These are phyloP conservation scores for Sinohyriopsis cumingii DNA, from an alignment of 2,888 invertebrate species.

Conservation along the genomic window DNA sequence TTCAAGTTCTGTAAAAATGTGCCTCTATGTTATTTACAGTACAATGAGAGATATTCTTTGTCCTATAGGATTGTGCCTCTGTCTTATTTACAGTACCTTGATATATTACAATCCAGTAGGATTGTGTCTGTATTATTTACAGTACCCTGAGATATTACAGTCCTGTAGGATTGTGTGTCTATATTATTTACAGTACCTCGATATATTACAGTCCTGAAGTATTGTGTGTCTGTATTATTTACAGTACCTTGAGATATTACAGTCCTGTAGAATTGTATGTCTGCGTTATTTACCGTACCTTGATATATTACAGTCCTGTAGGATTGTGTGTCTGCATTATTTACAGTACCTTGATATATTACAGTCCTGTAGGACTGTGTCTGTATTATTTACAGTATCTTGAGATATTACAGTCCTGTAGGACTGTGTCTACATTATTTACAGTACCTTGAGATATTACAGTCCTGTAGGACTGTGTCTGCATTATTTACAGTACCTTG, in stretches of 20 bases:
- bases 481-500: slow-evolving; percentile 75
- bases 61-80: too few relatives aligned
- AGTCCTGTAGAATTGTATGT: slow-evolving; percentile 92
- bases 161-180: slow-evolving; percentile 91
- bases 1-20: too few relatives aligned
- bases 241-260: slow-evolving; percentile 87
- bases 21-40: too few relatives aligned
- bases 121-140: too few relatives aligned
- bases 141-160: slow-evolving; percentile 89
- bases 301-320: slow-evolving; percentile 93
- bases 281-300: slow-evolving; percentile 73
- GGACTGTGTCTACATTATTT: too few relatives aligned
- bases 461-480: slow-evolving; percentile 97
- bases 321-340: slow-evolving; percentile 90
- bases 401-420: too few relatives aligned
- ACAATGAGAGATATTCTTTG: too few relatives aligned
- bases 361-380: slow-evolving; percentile 97
- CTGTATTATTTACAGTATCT: too few relatives aligned
- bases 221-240: slow-evolving; percentile 89
- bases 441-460: slow-evolving; percentile 87
- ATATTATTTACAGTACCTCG: slow-evolving; percentile 75
- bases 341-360: slow-evolving; percentile 84
- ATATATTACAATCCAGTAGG: too few relatives aligned
- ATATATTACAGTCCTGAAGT: slow-evolving; percentile 96
- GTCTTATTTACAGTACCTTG: too few relatives aligned